Evolutionary conservation across 2,888 invertebrate genomes (phyloP).

Genomic region (Cerceris rybyensis): DNA sequence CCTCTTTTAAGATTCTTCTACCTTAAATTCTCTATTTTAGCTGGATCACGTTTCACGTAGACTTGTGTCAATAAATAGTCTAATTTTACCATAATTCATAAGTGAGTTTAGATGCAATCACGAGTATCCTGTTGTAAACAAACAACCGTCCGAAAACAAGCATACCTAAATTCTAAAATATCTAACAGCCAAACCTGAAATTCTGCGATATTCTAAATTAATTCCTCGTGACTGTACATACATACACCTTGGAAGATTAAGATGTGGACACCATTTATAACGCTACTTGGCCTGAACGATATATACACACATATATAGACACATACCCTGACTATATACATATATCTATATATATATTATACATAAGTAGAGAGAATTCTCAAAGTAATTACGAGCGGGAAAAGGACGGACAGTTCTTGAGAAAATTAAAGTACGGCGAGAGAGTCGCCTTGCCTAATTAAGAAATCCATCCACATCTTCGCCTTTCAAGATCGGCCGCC

Average conservation of each 20-base stretch:
- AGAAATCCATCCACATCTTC: conserved; percentile 66
- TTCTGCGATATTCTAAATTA: too few species aligned
- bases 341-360: too few species aligned
- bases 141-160: background rate
- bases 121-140: conserved; percentile 20
- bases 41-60: conserved; percentile 35
- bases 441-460: conserved; percentile 62
- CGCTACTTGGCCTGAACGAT: too few species aligned
- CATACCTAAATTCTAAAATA: too few species aligned
- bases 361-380: conserved; percentile 22
- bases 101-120: conserved; percentile 19
- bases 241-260: too few species aligned
- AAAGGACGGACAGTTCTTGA: conserved; percentile 34
- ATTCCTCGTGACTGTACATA: too few species aligned
- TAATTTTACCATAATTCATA: conserved; percentile 37
- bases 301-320: too few species aligned
- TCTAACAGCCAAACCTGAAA: background rate
- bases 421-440: conserved; percentile 58
- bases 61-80: conserved; percentile 30
- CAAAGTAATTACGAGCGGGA: conserved; percentile 43
- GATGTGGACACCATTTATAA: too few species aligned
- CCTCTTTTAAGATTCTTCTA: too few species aligned
- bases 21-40: too few species aligned
- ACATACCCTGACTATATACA: too few species aligned
- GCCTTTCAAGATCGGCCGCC: conserved; percentile 59